A percentile compares a stretch with the other conserved stretches of the same genome.
Conservation (phyloP, 2,797 vertebrate genomes). For the Anisognathus igniventris region DNA sequence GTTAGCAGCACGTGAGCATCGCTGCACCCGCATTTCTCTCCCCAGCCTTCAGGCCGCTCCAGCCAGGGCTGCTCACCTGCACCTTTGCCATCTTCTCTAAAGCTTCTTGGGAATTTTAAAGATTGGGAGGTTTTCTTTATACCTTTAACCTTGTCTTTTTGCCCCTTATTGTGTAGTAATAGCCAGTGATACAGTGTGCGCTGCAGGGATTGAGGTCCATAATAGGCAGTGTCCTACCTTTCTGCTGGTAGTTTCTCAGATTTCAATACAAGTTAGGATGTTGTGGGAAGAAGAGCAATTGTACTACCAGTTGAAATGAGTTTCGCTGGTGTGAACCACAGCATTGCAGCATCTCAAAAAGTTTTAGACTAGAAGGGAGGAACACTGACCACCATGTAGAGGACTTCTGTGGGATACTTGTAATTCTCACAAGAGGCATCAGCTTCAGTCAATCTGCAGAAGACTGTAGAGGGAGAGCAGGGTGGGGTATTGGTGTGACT, state of each 20-base stretch:
- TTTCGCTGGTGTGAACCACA: background rate
- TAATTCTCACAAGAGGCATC: background rate
- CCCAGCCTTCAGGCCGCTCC: background rate
- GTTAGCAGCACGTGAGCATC: background rate
- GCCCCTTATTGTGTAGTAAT: background rate
- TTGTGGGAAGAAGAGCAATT: background rate
- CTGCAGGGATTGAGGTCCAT: background rate
- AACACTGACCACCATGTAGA: fast-evolving
- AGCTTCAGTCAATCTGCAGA: background rate
- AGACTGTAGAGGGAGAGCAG: background rate
- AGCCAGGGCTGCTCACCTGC: background rate
- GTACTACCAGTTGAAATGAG: background rate
- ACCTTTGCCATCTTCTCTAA: background rate
- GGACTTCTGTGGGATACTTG: background rate
- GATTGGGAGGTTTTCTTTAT: background rate
- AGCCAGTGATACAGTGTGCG: background rate
- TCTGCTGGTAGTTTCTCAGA: background rate
- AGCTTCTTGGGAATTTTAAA: background rate
- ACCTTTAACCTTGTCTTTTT: background rate
- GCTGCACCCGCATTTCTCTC: background rate
- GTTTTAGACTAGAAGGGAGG: background rate
- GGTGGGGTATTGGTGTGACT: background rate
- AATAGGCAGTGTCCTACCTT: background rate
- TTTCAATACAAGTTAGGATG: background rate
- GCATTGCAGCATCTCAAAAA: background rate